phyloP scores from a whole-genome alignment of 2,797 vertebrate genomes.

The Trematomus bernacchii region DNA sequence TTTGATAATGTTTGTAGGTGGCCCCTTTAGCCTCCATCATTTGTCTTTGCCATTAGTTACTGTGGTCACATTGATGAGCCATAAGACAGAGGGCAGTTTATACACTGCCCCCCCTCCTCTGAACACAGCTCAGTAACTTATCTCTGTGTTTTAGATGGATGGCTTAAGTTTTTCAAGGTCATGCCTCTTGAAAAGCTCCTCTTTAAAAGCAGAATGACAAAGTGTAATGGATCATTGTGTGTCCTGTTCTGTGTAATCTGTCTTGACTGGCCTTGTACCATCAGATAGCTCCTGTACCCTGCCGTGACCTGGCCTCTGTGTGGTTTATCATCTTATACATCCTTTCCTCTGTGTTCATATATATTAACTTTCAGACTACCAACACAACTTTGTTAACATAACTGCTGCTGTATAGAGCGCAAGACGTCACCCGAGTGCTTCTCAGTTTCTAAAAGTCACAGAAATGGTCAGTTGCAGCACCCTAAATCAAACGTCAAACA shows the following conservation, averaged over 20 bases:
- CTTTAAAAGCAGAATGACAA: conserved; percentile 36
- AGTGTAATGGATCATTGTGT: conserved; percentile 52
- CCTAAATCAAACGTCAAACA: too few species aligned
- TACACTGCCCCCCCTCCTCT: neutral
- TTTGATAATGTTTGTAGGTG: conserved; percentile 51
- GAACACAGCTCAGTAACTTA: conserved; percentile 37
- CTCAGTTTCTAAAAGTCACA: too few species aligned
- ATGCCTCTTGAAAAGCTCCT: conserved; percentile 43
- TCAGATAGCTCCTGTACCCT: conserved; percentile 34
- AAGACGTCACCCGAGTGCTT: too few species aligned
- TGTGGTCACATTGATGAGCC: conserved; percentile 57
- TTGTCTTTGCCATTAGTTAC: conserved; percentile 39
- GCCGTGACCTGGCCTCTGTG: conserved; percentile 7
- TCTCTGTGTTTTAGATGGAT: conserved; percentile 36
- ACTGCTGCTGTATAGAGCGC: neutral
- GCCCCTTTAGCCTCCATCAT: conserved; percentile 48
- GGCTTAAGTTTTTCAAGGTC: conserved; percentile 53
- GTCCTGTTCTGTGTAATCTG: conserved; percentile 47
- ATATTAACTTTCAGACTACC: conserved; percentile 22
- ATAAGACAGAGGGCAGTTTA: conserved; percentile 13
- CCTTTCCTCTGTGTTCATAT: conserved; percentile 18
- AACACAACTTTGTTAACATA: neutral
- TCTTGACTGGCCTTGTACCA: conserved; percentile 45
- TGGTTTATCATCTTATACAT: conserved; percentile 13
- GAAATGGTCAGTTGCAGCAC: too few species aligned